Percentiles rank a stretch among this genome's conserved stretches.
phyloP scores from a whole-genome alignment of 2,888 invertebrate genomes.

The Dicranocentrus wangi region DNA sequence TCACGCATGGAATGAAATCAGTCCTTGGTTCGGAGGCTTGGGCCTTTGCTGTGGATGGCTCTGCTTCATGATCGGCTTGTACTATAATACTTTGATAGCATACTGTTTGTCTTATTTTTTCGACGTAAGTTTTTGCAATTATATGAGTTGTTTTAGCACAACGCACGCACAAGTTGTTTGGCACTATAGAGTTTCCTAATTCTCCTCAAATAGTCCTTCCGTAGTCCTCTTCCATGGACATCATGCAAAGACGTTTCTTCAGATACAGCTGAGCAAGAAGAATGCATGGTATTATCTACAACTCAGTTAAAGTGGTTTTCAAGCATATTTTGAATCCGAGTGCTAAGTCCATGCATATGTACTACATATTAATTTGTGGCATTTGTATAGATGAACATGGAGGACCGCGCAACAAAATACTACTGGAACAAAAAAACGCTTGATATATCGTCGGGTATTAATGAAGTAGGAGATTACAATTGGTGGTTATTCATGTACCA shows the following conservation, averaged over 20 bases:
- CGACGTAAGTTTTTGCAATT: constrained; percentile 60
- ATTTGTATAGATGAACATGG: no score
- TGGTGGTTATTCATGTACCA: constrained; percentile 25
- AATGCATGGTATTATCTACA: no score
- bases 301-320: no score
- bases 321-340: no score
- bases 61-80: constrained; percentile 51
- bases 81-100: constrained; percentile 62
- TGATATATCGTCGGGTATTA: constrained; percentile 33
- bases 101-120: constrained; percentile 43
- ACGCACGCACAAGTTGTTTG: no score
- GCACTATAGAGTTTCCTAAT: no score
- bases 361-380: no score
- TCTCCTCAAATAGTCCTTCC: constrained; percentile 48
- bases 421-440: constrained; percentile 54
- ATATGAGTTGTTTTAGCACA: no score
- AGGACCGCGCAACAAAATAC: constrained; percentile 38
- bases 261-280: no score
- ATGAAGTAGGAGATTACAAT: constrained; percentile 40
- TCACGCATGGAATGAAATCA: constrained; percentile 59
- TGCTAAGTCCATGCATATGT: no score
- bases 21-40: constrained; percentile 59
- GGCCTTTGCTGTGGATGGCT: constrained; percentile 55
- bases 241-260: no score
- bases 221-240: constrained; percentile 38